A percentile compares a stretch with the other conserved stretches of the same genome.
Evolutionary conservation across 2,113 vertebrate species (phyloP).

Genomic region (Ochotona princeps): DNA sequence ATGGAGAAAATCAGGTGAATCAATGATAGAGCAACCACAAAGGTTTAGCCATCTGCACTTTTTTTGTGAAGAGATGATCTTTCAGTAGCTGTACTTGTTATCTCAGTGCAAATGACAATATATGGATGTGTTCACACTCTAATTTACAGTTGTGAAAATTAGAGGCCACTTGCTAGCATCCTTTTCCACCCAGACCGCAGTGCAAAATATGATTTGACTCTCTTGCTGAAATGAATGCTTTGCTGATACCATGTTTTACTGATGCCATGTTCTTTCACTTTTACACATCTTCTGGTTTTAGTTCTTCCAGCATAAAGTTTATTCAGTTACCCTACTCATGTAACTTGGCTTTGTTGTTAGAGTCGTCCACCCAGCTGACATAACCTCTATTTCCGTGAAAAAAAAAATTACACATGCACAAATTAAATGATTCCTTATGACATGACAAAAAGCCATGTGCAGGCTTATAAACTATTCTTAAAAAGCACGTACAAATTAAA

Average conservation of each 20-base stretch:
- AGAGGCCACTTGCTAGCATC: neutral
- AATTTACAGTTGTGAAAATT: neutral
- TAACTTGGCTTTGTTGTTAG: neutral
- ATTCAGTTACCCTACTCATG: neutral
- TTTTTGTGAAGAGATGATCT: neutral
- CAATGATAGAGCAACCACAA: constrained; percentile 13
- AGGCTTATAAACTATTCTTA: constrained; percentile 1
- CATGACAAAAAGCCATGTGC: neutral
- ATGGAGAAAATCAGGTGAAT: neutral
- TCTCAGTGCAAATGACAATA: neutral
- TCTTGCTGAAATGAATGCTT: neutral
- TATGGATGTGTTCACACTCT: neutral
- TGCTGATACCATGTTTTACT: neutral
- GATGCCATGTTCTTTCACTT: neutral
- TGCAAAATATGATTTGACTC: neutral
- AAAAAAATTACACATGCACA: neutral
- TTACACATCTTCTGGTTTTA: neutral
- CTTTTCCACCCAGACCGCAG: neutral
- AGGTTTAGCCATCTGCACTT: neutral
- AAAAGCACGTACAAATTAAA: constrained; percentile 34
- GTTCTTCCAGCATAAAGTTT: neutral
- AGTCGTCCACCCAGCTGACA: neutral
- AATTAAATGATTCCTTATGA: neutral
- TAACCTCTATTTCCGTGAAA: constrained; percentile 5
- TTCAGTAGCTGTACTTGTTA: neutral